phyloP scores from a whole-genome alignment of 2,888 invertebrate species.

The Dorcus hopei region DNA sequence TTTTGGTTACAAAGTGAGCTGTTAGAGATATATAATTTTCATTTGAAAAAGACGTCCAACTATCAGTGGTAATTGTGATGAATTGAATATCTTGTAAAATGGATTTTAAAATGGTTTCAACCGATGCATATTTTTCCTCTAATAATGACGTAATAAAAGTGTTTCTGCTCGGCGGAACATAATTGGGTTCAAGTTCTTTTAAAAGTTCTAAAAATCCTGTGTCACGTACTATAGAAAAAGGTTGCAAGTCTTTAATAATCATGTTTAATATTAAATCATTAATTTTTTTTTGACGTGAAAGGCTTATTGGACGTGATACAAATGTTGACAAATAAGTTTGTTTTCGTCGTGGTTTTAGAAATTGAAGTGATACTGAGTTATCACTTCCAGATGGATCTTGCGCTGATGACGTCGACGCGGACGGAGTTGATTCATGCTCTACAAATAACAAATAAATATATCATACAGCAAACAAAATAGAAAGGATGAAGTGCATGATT shows the following conservation, averaged over 20 bases:
- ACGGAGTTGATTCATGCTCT: no score
- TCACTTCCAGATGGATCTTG: no score
- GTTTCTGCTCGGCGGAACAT: neutral
- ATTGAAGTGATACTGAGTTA: no score
- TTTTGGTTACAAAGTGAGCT: neutral
- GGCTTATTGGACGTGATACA: neutral
- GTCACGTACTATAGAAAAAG: conserved; percentile 4
- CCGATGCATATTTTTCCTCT: neutral
- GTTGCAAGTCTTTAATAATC: conserved; percentile 5
- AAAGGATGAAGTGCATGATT: no score
- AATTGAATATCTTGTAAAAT: neutral
- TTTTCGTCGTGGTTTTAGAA: no score
- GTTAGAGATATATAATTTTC: conserved; percentile 5
- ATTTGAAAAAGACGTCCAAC: conserved; percentile 3
- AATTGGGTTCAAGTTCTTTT: neutral
- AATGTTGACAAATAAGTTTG: no score
- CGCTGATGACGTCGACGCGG: no score
- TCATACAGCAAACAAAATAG: no score
- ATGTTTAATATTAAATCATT: conserved; percentile 3
- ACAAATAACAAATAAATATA: no score
- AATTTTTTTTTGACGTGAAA: neutral
- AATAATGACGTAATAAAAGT: neutral
- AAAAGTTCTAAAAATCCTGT: conserved; percentile 1
- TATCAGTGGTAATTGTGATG: conserved; percentile 4
- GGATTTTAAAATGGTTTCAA: neutral